Conservation (phyloP, 23 tunicate species). For the Trididemnum miniatum region DNA sequence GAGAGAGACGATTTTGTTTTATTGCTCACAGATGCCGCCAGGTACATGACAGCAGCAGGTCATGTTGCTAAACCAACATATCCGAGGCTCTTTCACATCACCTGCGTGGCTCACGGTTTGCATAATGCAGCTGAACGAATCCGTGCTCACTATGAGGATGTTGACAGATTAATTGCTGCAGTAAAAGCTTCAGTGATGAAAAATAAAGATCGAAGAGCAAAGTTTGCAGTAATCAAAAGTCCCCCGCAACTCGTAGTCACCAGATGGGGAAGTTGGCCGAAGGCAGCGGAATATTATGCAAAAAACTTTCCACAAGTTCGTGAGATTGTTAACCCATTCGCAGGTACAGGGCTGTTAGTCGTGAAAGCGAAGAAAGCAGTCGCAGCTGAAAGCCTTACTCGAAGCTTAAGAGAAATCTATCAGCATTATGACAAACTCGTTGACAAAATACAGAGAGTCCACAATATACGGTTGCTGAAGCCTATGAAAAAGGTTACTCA, state of each 20-base stretch:
- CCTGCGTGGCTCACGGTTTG: slow-evolving; percentile 22
- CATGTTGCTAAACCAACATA: slow-evolving; percentile 16
- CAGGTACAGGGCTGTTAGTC: slow-evolving; percentile 30
- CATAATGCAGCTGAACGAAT: slow-evolving; percentile 35
- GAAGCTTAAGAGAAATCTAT: slow-evolving; percentile 14
- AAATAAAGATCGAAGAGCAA: slow-evolving; percentile 15
- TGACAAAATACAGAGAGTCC: slow-evolving; percentile 28
- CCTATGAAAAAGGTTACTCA: slow-evolving; percentile 15
- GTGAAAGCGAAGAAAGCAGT: slow-evolving; percentile 31
- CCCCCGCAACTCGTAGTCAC: slow-evolving; percentile 43
- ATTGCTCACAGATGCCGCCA: slow-evolving; percentile 33
- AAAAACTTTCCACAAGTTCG: slow-evolving; percentile 30
- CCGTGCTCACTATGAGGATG: slow-evolving; percentile 28
- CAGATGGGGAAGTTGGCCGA: slow-evolving; percentile 41
- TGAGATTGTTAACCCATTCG: slow-evolving; percentile 21
- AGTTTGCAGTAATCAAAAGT: slow-evolving; percentile 15
- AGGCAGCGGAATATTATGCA: slow-evolving; percentile 38
- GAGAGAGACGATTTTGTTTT: slow-evolving; percentile 9
- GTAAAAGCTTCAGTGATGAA: slow-evolving; percentile 34
- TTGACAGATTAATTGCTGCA: slow-evolving; percentile 28
- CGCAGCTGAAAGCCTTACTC: not conserved
- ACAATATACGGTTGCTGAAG: slow-evolving; percentile 18
- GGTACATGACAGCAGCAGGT: slow-evolving; percentile 36
- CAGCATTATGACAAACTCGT: slow-evolving; percentile 12
- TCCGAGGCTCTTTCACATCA: slow-evolving; percentile 28